Evolutionary conservation across 2,113 vertebrate species (phyloP), one percentile per base, ranked within the genome.

Genomic region (Sebastes schlegelii): DNA sequence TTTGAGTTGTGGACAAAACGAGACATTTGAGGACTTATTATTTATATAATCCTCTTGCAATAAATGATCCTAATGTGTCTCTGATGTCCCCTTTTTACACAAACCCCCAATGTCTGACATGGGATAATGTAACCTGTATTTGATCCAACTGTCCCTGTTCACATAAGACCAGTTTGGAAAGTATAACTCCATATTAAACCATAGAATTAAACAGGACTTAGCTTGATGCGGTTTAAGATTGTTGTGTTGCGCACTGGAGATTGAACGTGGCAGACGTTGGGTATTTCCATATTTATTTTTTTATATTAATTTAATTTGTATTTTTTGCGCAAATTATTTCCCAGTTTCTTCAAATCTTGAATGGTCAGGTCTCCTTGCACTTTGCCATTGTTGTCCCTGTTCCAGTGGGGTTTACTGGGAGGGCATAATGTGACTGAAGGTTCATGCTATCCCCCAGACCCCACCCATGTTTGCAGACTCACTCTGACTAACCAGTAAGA

Each of bases 161-260:
- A 75, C 66, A 51, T 34, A 49, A 34, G 48, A 52, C 57, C 16
- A 57, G 23, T 43, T 52, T 51, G 1, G 21, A 69, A 67, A 2
- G 42, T 51, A 2, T 23, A 67, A 82, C 52, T 72, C 12, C 2
- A 2, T 60, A 45, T 8, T 21, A 14, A 65, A 61, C 14, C 48
- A 34, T 66, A 19, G 51, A 54, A 74, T 81, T 74, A 81, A 74
- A 83, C 51, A 23, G 17, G 73, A 26, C 55, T 73, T 19, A 1
- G 52, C 52, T 34, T 34, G 34, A 34, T 34, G 34, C 2, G 4
- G 34, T 34, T 54, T 55, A 19, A 7, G 52, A 8, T 8, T 54
- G 6, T 52, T 52, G 51, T 52, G 51, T 52, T n/a, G 8, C 2
- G 19, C 54, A 10, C 19, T n/a, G 19, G 51, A 17, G 55, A 51